Evolutionary conservation across 1,140 invertebrate genomes (phyloP), one percentile per base, ranked within the genome.

Genomic region (Drosophila littoralis): DNA sequence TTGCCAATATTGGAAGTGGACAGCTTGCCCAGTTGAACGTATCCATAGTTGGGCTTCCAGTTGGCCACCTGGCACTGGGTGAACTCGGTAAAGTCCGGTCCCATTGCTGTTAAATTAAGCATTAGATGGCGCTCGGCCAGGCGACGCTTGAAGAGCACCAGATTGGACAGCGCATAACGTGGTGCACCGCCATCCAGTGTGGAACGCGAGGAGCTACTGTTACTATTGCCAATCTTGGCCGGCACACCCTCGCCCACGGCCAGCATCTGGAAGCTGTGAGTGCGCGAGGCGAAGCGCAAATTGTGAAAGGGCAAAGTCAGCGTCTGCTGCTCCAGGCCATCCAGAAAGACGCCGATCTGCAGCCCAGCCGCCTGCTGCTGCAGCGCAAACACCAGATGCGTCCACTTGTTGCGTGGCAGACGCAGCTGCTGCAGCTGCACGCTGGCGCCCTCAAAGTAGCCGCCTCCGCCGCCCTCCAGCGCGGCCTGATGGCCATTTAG

Each of bases 11-110:
- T 73, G 2, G 77, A 69, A 0, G 64, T 78, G 6, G 57, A 51
- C 6, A 90, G 36, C 63, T 78, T 92, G 22, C 46, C 60, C 0
- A 84, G 45, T 58, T 81, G 90, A 0, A 91, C 54, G 43, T 82
- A 82, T 0, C 91, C 91, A 45, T 80, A 92, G 72, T 92, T 92
- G 2, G 91, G 91, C 38, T 86, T 91, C 83, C 84, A 86, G 40
- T 91, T 90, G 22, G 84, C 88, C 50, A 92, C 81, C 51, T 92
- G 91, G 28, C 91, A 92, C 54, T 85, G 81, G 0, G 90, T 91
- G 15, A 92, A 82, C 46, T 91, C 91, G 1, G 77, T 86, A 32
- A 89, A 92, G 38, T 92, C 91, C 6, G 91, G 91, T 0, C 91
- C 91, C 82, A 92, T 90, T 7, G 91, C 79, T 0, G 90, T 92